phyloP scores from a whole-genome alignment of 1,140 invertebrate genomes.

The Olivierus martensii region DNA sequence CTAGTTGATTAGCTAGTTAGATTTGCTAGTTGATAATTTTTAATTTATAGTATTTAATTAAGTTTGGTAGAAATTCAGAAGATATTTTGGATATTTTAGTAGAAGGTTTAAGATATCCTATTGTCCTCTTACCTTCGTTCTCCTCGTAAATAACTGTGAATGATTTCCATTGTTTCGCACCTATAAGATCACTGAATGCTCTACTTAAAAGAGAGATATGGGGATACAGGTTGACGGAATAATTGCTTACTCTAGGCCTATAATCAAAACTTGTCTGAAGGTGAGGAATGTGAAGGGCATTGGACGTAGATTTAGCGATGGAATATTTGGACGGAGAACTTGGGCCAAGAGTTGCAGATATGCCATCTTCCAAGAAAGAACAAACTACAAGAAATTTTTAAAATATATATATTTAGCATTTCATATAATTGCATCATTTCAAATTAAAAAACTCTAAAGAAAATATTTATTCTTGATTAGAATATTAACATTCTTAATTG shows the following conservation, averaged over 20 bases:
- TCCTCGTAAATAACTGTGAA: conserved; percentile 91
- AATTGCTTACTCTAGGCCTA: conserved; percentile 69
- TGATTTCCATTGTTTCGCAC: conserved; percentile 75
- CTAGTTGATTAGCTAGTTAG: too few species aligned
- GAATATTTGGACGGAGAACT: conserved; percentile 74
- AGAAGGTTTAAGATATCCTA: too few species aligned
- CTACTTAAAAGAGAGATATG: conserved; percentile 74
- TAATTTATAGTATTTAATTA: too few species aligned
- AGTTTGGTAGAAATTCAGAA: too few species aligned
- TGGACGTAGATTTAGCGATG: conserved; percentile 88
- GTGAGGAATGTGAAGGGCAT: conserved; percentile 90
- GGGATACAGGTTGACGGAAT: conserved; percentile 82
- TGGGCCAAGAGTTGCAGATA: conserved; percentile 86
- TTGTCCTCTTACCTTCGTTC: conserved; percentile 62
- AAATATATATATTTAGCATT: too few species aligned
- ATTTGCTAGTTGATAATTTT: too few species aligned
- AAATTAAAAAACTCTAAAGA: too few species aligned
- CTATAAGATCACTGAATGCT: conserved; percentile 76
- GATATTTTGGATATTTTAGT: too few species aligned
- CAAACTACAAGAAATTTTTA: conserved; percentile 61
- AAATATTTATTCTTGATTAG: too few species aligned
- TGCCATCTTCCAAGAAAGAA: conserved; percentile 64
- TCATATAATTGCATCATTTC: too few species aligned
- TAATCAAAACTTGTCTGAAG: conserved; percentile 86
- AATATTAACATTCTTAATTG: too few species aligned